Conservation (phyloP, 2,888 invertebrate species). For the Sepioteuthis lessoniana region DNA sequence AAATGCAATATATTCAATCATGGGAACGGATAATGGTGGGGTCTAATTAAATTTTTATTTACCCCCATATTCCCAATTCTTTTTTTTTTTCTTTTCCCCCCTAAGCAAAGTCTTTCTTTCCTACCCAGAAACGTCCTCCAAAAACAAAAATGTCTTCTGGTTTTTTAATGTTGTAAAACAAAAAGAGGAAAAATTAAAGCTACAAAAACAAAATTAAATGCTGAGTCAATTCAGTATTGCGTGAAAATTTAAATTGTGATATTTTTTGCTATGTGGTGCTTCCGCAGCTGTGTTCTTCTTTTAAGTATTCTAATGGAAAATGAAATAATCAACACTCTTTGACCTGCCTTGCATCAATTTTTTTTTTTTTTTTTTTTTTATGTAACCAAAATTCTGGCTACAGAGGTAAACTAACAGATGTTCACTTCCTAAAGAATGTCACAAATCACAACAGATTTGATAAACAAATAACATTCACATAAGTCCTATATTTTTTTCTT, state of each 20-base stretch:
- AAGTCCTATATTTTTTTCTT: background rate
- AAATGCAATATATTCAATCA: background rate
- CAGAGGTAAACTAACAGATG: background rate
- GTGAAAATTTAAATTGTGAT: slow-evolving; percentile 46
- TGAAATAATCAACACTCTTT: background rate
- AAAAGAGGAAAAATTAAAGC: background rate
- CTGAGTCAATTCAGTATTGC: background rate
- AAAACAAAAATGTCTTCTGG: background rate
- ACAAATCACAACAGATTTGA: background rate
- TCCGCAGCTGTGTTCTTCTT: slow-evolving; percentile 35
- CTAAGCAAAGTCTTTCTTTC: background rate
- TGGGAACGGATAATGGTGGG: background rate
- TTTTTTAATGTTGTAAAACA: background rate
- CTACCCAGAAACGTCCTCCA: slow-evolving; percentile 20
- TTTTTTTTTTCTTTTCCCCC: background rate
- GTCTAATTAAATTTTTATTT: background rate
- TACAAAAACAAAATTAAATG: slow-evolving; percentile 20
- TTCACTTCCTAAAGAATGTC: background rate
- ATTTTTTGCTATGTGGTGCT: slow-evolving; percentile 43
- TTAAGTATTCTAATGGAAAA: background rate
- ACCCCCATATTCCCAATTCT: background rate
- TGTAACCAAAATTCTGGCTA: background rate
- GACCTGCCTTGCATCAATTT: background rate
- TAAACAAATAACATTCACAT: background rate
- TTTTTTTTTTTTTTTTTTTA: background rate